These are phyloP conservation scores for Tuta absoluta DNA, from an alignment of 2,888 invertebrate genomes.

Conservation along the genomic window DNA sequence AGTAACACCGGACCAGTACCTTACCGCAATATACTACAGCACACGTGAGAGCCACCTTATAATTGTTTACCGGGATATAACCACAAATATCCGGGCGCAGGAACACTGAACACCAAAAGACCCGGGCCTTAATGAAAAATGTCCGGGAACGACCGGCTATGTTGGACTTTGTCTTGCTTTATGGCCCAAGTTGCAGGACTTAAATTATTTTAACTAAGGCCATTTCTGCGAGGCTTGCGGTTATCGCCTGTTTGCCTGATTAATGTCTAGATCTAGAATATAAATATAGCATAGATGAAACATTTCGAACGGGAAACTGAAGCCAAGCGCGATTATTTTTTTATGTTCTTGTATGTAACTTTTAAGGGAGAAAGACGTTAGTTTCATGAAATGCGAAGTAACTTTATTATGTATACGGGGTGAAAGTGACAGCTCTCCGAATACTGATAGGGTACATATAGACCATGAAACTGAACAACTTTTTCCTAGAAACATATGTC, in stretches of 20 bases:
- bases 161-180: constrained; percentile 70
- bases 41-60: constrained; percentile 63
- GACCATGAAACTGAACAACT: no score
- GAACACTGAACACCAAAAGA: constrained; percentile 33
- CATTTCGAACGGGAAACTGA: not conserved
- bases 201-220: constrained; percentile 75
- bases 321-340: no score
- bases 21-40: no score
- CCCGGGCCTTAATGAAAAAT: constrained; percentile 71
- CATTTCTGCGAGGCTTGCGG: constrained; percentile 68
- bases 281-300: not conserved
- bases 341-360: no score
- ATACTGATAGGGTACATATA: no score
- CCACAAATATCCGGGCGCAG: no score
- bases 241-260: constrained; percentile 67
- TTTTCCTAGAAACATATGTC: no score
- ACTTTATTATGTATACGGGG: no score
- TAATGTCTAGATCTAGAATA: constrained; percentile 51
- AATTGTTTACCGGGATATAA: constrained; percentile 69
- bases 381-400: no score
- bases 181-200: constrained; percentile 66
- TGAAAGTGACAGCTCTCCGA: no score
- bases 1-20: no score
- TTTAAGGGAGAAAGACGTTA: no score
- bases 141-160: constrained; percentile 51